Conservation (phyloP, 2,113 vertebrate genomes). For the Alexandromys fortis region DNA sequence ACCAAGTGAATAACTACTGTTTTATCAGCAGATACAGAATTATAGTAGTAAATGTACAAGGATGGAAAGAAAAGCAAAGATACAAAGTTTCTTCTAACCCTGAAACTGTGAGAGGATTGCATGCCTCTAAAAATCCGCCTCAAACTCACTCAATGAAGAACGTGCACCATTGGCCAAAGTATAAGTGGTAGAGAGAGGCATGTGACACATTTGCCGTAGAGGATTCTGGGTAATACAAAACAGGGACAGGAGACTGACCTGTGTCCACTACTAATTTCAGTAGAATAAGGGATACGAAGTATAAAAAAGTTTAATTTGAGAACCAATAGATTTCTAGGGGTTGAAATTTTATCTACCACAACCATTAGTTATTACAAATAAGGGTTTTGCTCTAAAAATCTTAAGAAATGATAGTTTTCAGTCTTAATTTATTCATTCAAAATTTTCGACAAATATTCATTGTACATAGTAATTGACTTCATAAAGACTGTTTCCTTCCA, state of each 20-base stretch:
- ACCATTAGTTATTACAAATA: neutral
- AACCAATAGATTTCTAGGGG: neutral
- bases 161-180: neutral
- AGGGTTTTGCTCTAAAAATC: neutral
- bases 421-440: neutral
- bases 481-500: neutral
- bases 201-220: neutral
- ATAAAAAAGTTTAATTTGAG: conserved; percentile 14
- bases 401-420: neutral
- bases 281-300: neutral
- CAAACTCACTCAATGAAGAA: neutral
- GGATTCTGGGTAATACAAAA: neutral
- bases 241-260: neutral
- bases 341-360: neutral
- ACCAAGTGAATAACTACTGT: neutral
- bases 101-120: neutral
- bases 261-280: neutral
- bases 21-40: neutral
- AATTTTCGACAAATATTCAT: neutral
- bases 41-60: neutral
- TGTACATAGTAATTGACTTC: no score
- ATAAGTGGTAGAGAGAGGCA: no score
- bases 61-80: conserved; percentile 25
- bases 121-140: neutral
- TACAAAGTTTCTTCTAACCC: neutral